A percentile compares a stretch with the other conserved stretches of the same genome.
These are phyloP conservation scores for Drosophila grimshawi DNA, from an alignment of 1,140 invertebrate species.

Conservation along the genomic window DNA sequence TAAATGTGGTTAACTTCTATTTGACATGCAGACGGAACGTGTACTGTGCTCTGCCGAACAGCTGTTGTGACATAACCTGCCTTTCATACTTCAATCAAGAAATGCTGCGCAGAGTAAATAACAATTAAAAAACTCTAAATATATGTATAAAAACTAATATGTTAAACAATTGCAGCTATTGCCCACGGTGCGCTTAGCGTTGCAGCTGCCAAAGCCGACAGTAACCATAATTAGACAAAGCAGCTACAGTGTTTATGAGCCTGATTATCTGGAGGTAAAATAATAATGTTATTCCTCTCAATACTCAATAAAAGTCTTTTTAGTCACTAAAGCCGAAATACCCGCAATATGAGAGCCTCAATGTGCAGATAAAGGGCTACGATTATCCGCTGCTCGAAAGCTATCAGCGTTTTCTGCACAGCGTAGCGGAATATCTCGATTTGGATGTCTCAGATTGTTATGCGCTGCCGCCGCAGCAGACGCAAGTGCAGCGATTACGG, in stretches of 20 bases:
- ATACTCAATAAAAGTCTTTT: slow-evolving; percentile 41
- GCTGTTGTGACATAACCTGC: slow-evolving; percentile 73
- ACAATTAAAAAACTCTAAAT: background rate
- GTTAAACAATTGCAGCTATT: slow-evolving; percentile 42
- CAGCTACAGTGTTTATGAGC: slow-evolving; percentile 85
- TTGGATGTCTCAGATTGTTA: slow-evolving; percentile 91
- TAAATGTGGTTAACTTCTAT: background rate
- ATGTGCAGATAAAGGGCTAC: slow-evolving; percentile 92
- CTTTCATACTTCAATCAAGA: slow-evolving; percentile 14
- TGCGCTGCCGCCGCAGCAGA: slow-evolving; percentile 89
- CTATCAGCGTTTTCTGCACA: slow-evolving; percentile 91
- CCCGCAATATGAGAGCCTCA: slow-evolving; percentile 90
- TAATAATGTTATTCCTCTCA: background rate
- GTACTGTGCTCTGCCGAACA: slow-evolving; percentile 17
- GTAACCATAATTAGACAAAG: slow-evolving; percentile 5
- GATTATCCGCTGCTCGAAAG: slow-evolving; percentile 92
- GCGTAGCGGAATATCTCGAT: slow-evolving; percentile 89
- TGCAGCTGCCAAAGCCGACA: slow-evolving; percentile 39
- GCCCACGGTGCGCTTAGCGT: slow-evolving; percentile 25
- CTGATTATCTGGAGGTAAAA: slow-evolving; percentile 86
- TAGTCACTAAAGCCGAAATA: slow-evolving; percentile 88
- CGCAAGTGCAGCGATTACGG: slow-evolving; percentile 89
- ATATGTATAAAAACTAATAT: slow-evolving; percentile 15
- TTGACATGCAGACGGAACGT: slow-evolving; percentile 18
- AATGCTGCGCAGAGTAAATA: slow-evolving; percentile 71